Evolutionary conservation across 2,113 vertebrate species (phyloP).

Genomic region (Zingel zingel): DNA sequence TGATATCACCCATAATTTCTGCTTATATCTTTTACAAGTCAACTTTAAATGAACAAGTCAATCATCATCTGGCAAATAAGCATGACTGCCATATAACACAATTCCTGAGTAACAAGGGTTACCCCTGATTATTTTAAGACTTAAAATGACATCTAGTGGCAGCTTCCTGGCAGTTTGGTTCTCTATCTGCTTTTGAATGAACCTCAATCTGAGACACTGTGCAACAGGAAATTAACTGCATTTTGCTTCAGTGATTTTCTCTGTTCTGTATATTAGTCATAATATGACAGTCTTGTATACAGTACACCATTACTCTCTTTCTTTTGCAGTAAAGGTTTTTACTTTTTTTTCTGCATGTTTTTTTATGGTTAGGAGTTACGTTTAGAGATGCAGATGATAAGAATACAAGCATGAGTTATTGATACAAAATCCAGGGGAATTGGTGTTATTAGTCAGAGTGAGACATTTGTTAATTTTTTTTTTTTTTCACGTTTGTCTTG

Average conservation of each 20-base stretch:
- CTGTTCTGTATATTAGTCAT: conserved; percentile 12
- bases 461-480: background rate
- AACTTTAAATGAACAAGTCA: background rate
- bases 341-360: conserved; percentile 7
- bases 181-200: conserved; percentile 20
- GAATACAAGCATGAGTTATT: background rate
- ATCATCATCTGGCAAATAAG: conserved; percentile 7
- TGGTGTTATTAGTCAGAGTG: background rate
- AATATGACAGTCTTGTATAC: conserved; percentile 18
- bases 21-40: background rate
- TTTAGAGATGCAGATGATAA: background rate
- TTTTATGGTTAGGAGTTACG: background rate
- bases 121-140: conserved; percentile 11
- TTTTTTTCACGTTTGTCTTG: background rate
- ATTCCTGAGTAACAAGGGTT: background rate
- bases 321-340: background rate
- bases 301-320: background rate
- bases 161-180: conserved; percentile 30
- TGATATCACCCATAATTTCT: background rate
- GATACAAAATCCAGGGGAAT: conserved; percentile 9
- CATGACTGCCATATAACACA: background rate
- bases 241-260: conserved; percentile 33
- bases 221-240: conserved; percentile 31
- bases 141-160: conserved; percentile 74
- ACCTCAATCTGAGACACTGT: conserved; percentile 1